Evolutionary conservation across 2,888 invertebrate species (phyloP).

Genomic region (Sinhomidia bicolor): DNA sequence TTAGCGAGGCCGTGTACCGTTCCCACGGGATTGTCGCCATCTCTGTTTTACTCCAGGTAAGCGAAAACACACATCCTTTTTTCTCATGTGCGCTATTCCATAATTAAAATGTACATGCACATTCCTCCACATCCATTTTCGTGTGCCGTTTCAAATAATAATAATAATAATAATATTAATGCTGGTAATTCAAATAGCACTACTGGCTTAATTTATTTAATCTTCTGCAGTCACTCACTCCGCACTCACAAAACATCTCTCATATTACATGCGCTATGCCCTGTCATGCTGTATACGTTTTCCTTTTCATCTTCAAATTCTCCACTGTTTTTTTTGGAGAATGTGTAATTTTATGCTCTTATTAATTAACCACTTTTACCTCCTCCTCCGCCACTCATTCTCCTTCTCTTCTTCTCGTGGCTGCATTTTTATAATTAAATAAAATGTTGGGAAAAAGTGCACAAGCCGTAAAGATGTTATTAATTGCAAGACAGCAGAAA

Average conservation of each 20-base stretch:
- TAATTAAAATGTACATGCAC: background rate
- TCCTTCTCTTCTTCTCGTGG: background rate
- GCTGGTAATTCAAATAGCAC: no score
- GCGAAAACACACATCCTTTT: background rate
- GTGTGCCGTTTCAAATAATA: background rate
- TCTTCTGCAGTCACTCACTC: background rate
- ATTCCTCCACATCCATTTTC: background rate
- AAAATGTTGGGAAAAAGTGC: background rate
- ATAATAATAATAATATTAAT: no score
- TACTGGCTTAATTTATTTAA: background rate
- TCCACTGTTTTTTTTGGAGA: background rate
- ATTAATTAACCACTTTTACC: slow-evolving; percentile 22
- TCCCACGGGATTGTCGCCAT: slow-evolving; percentile 98
- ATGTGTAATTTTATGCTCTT: slow-evolving; percentile 17
- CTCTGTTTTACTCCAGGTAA: slow-evolving; percentile 95
- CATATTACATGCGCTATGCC: no score
- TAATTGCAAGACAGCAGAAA: background rate
- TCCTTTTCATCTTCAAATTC: background rate
- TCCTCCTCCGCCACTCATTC: no score
- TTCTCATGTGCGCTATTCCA: background rate
- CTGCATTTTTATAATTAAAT: background rate
- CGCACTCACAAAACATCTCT: background rate
- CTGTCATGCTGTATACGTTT: no score
- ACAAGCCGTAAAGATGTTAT: slow-evolving; percentile 5
- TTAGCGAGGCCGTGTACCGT: slow-evolving; percentile 95